These are phyloP conservation scores for Narcine bancroftii DNA, from an alignment of 2,113 vertebrate genomes.

Conservation along the genomic window DNA sequence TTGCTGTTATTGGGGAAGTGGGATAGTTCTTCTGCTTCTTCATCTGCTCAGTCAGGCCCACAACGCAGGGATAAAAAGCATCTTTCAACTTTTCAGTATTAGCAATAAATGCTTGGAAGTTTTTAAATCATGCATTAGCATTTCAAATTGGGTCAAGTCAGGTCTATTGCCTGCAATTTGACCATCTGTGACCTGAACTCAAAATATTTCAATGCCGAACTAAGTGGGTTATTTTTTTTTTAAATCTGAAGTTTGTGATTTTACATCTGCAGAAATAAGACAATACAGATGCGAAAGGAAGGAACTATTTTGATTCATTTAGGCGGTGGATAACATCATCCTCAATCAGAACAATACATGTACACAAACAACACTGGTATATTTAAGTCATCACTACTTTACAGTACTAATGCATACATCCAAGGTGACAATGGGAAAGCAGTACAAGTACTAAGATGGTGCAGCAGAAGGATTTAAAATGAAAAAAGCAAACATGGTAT, in stretches of 20 bases:
- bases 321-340: not conserved
- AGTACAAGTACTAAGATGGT: too few species aligned
- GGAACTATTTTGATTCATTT: not conserved
- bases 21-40: not conserved
- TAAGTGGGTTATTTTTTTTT: slow-evolving; percentile 5
- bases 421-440: not conserved
- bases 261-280: not conserved
- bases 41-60: not conserved
- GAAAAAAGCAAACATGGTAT: too few species aligned
- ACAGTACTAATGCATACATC: not conserved
- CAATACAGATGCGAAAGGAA: not conserved
- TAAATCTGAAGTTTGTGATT: too few species aligned
- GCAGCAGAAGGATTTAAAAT: not conserved
- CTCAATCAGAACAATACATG: not conserved
- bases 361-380: not conserved
- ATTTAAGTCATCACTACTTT: not conserved
- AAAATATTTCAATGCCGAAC: not conserved
- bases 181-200: slow-evolving; percentile 33
- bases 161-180: slow-evolving; percentile 31
- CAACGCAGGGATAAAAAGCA: not conserved
- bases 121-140: not conserved
- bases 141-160: slow-evolving; percentile 22
- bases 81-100: not conserved
- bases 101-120: not conserved
- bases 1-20: not conserved